Evolutionary conservation across 2,888 invertebrate genomes (phyloP), one percentile per base, ranked within the genome.

Genomic region (Empis livida): DNA sequence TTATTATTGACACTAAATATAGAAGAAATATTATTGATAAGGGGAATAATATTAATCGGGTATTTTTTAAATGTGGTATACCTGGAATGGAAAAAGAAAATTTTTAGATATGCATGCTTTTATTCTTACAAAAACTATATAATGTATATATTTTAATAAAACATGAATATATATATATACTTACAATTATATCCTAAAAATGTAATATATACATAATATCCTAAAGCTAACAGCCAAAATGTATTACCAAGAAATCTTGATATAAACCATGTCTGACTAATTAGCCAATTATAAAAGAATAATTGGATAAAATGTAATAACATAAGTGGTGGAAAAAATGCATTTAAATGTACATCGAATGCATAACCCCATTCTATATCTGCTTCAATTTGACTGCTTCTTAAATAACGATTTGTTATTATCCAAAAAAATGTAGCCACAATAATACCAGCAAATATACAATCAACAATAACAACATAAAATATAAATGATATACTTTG

Each of bases 291-390:
- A 66, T 87, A 93, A 52, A 96, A 80, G 56, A 94, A 78, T 46
- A 96, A 77, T 65, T 95, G 90, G 58, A 96, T 79, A 58, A 92
- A 86, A 67, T 99, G 96, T 47, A 99, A 75, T 56, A 97, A 78
- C 54, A 94, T 84, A 14, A 97, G 75, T 2, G 95, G 84, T n/a
- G 97, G 97, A 70, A 96, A 96, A 71, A 95, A 93, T 4, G 97
- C 97, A 72, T 99, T 99, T 58, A 99, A 78, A 73, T 99, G 97
- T 6, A 99, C 92, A 69, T 99, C 97, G 70, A 99, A 99, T 15
- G 93, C 86, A 71, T 94, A 99, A 41, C 6, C 91, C 97, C 97
- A 99, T 70, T 99, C 97, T 56, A 96, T 91, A 47, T 67, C 68
- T 0, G 64, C 62, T 45, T 67, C 67, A 9, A 63, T 48, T 46